Evolutionary conservation across 2,113 vertebrate genomes (phyloP).

Genomic region (Otis tarda): DNA sequence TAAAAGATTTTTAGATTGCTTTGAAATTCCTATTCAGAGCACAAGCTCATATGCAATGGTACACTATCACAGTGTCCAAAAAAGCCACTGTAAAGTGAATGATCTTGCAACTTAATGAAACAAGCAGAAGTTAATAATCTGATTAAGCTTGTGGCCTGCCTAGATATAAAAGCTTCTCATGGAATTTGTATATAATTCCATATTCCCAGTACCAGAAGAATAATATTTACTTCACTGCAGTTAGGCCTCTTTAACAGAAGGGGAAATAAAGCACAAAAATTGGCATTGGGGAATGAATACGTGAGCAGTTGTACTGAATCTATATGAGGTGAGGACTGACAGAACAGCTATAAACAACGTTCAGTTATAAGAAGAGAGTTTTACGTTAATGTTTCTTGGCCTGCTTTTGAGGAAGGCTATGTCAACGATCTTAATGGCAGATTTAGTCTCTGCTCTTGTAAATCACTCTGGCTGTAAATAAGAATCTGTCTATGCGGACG

Average conservation of each 20-base stretch:
- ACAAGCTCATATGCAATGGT: not conserved
- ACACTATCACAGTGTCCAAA: not conserved
- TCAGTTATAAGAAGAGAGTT: not conserved
- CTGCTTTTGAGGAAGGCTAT: constrained; percentile 1
- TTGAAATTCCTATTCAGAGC: constrained; percentile 8
- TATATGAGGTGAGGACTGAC: not conserved
- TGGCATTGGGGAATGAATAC: constrained; percentile 6
- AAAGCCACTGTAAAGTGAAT: not conserved
- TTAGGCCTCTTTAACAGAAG: constrained; percentile 33
- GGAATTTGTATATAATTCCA: not conserved
- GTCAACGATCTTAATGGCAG: constrained; percentile 43
- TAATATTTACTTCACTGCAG: constrained; percentile 26
- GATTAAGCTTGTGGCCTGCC: not conserved
- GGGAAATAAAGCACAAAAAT: constrained; percentile 35
- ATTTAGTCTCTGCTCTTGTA: constrained; percentile 15
- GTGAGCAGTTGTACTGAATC: constrained; percentile 8
- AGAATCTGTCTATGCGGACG: not conserved
- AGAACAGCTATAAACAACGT: constrained; percentile 12
- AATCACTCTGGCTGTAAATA: constrained; percentile 45
- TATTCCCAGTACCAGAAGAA: not conserved
- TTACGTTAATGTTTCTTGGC: constrained; percentile 14
- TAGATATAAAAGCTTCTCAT: not conserved
- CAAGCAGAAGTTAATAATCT: constrained; percentile 1
- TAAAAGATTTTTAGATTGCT: not conserved
- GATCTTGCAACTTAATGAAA: not conserved